phyloP scores from a whole-genome alignment of 2,797 vertebrate genomes.

The Graptemys geographica region DNA sequence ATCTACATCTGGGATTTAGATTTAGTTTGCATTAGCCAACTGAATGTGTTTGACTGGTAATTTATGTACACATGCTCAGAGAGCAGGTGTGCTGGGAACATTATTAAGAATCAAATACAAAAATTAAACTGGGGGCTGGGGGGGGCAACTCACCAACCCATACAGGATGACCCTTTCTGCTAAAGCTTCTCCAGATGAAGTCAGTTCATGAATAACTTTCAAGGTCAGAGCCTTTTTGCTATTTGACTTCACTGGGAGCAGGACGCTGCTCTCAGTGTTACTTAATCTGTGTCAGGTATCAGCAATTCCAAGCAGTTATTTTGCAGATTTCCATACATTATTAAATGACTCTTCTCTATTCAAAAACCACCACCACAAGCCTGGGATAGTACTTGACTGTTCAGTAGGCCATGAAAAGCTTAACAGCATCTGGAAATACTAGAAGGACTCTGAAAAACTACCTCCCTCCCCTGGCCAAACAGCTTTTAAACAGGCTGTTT shows the following conservation, averaged over 20 bases:
- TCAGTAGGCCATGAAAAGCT: conserved; percentile 3
- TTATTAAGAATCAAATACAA: neutral
- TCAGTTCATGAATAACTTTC: neutral
- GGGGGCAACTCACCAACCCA: neutral
- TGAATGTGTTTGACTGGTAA: rapidly evolving
- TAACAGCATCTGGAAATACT: conserved; percentile 55
- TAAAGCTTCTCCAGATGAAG: conserved; percentile 21
- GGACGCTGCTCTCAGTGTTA: conserved; percentile 24
- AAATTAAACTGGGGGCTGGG: neutral
- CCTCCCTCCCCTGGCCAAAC: neutral
- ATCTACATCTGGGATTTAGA: rapidly evolving
- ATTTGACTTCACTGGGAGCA: neutral
- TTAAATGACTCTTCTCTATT: neutral
- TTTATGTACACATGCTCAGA: neutral
- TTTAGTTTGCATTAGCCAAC: neutral
- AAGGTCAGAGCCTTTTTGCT: conserved; percentile 9
- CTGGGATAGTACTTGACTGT: neutral
- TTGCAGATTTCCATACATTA: conserved; percentile 41
- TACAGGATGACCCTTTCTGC: neutral
- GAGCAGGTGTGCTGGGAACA: neutral
- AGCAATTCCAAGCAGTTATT: conserved; percentile 53
- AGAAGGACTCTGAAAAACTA: conserved; percentile 18
- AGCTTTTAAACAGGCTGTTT: neutral
- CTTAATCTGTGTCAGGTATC: conserved; percentile 47
- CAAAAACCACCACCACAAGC: neutral